phyloP scores from a whole-genome alignment of 2,888 invertebrate genomes.

The Conops quadrifasciatus region DNA sequence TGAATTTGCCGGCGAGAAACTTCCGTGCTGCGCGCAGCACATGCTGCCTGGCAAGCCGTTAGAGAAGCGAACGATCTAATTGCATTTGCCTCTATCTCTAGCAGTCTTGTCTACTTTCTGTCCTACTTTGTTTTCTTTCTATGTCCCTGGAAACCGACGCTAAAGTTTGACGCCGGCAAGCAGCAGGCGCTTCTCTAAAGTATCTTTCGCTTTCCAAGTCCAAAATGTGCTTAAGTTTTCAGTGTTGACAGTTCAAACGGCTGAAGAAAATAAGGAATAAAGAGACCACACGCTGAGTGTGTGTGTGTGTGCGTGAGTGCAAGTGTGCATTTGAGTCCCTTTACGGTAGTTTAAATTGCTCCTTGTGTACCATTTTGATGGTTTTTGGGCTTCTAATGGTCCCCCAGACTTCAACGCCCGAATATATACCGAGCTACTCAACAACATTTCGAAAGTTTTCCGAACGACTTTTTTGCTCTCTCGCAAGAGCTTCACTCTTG shows the following conservation, averaged over 20 bases:
- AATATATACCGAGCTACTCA: too few relatives aligned
- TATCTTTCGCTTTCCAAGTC: not conserved
- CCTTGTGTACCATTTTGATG: too few relatives aligned
- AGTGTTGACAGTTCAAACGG: constrained; percentile 11
- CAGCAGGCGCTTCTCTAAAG: too few relatives aligned
- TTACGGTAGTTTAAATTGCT: not conserved
- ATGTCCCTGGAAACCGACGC: not conserved
- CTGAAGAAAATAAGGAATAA: not conserved
- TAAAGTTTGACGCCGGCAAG: constrained; percentile 16
- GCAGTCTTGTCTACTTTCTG: not conserved
- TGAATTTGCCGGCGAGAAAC: constrained; percentile 9
- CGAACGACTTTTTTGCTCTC: too few relatives aligned
- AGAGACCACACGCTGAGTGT: not conserved
- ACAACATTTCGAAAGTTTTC: too few relatives aligned
- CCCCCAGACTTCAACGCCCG: too few relatives aligned
- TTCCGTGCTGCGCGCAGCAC: not conserved
- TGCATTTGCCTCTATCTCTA: not conserved
- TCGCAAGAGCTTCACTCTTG: too few relatives aligned
- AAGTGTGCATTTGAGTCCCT: constrained; percentile 26
- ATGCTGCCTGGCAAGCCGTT: not conserved
- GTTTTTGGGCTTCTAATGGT: too few relatives aligned
- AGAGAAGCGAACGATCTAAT: not conserved
- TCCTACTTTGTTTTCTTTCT: not conserved
- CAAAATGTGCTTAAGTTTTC: not conserved
- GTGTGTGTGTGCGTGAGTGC: not conserved